Conservation (phyloP, 2,797 vertebrate species). For the Periparus ater region DNA sequence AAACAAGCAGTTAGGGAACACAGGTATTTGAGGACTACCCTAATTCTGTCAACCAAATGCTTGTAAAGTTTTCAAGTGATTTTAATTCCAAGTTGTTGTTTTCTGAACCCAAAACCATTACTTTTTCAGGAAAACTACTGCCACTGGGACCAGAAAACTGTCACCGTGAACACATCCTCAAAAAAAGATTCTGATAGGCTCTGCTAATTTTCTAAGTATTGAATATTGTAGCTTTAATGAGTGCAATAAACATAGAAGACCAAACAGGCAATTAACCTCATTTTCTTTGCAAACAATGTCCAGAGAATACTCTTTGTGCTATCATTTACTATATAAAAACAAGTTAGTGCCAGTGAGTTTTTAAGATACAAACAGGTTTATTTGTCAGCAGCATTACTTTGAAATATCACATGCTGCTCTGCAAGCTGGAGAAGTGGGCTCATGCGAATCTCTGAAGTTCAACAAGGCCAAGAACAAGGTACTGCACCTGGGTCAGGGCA, state of each 20-base stretch:
- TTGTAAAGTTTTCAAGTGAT: background rate
- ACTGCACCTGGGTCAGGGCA: background rate
- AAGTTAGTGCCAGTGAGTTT: background rate
- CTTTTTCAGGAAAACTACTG: background rate
- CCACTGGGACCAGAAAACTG: background rate
- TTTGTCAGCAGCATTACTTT: background rate
- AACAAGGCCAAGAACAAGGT: background rate
- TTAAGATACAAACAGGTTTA: background rate
- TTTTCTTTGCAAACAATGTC: constrained; percentile 11
- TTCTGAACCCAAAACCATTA: background rate
- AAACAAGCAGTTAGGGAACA: constrained; percentile 8
- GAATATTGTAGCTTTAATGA: constrained; percentile 9
- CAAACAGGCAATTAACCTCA: constrained; percentile 1
- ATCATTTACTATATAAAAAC: background rate
- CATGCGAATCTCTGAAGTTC: background rate
- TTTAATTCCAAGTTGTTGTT: background rate
- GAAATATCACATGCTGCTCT: background rate
- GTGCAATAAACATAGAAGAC: background rate
- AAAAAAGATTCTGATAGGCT: background rate
- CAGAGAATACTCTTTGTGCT: background rate
- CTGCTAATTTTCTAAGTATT: background rate
- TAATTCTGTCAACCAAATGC: background rate
- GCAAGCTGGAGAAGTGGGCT: background rate
- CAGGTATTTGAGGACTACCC: background rate
- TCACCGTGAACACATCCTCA: background rate